phyloP scores from a whole-genome alignment of 2,113 vertebrate genomes.

The Orientallactaga bullata region DNA sequence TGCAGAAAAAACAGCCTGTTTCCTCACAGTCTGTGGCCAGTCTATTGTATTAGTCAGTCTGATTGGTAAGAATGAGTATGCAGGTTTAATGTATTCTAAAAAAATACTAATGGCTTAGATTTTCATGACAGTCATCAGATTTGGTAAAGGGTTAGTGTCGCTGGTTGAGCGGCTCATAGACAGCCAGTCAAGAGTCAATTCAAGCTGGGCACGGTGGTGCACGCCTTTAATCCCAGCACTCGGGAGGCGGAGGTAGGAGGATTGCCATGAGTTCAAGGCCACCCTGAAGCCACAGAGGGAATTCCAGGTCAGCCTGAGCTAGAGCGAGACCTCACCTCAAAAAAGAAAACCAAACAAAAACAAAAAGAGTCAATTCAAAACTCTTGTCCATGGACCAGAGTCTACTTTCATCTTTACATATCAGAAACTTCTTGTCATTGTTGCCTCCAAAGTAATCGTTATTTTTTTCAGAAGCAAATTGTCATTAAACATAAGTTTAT shows the following conservation, averaged over 20 bases:
- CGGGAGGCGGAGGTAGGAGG: no score
- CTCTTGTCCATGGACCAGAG: background rate
- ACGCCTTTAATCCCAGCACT: no score
- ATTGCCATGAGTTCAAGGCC: no score
- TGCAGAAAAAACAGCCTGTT: slow-evolving; percentile 11
- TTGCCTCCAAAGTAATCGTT: background rate
- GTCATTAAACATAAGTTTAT: background rate
- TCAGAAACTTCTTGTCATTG: slow-evolving; percentile 10
- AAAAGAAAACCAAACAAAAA: no score
- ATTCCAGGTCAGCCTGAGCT: no score
- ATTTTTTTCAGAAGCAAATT: slow-evolving; percentile 36
- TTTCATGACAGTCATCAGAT: background rate
- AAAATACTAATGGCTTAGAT: background rate
- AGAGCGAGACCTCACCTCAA: no score
- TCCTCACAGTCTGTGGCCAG: background rate
- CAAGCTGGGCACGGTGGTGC: background rate
- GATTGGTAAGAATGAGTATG: background rate
- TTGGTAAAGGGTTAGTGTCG: background rate
- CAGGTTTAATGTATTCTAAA: background rate
- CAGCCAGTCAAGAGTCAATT: background rate
- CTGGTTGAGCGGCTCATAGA: background rate
- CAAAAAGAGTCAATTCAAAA: background rate
- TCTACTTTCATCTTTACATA: slow-evolving; percentile 1
- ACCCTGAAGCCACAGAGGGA: no score
- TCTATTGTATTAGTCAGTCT: background rate